Evolutionary conservation across 2,888 invertebrate species (phyloP), one percentile per base, ranked within the genome.

Genomic region (Amphipyra berbera): DNA sequence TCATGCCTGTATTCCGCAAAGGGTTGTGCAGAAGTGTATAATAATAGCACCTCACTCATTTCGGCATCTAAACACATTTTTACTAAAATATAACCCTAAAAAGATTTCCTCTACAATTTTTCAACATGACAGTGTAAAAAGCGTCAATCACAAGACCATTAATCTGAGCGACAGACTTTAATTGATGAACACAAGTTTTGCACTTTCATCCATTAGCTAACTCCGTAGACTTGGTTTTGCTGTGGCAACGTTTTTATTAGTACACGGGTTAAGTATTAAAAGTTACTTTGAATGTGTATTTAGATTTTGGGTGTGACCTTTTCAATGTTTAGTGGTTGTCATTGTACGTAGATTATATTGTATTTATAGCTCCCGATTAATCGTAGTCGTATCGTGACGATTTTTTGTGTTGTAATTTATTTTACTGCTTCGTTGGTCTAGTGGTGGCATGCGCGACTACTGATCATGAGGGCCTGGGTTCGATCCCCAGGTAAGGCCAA

Each of bases 171-270:
- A 56, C 58, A 41, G 64, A 62, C 61, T 57, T 49, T 53, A 71
- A 74, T 74, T 71, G 42, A 74, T 75, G 71, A 61, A 57, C 46
- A 5, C 37, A 56, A 65, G 58, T 72, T 68, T 59, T 61, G 63
- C 69, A 50, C 38, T 60, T 60, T 64, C 73, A 66, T 64, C 73
- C 76, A 76, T 76, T 76, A 61, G 37, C 30, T 37, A 61, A 72
- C 57, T 58, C 33, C 21, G 42, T 12, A 48, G 38, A 49, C 68
- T 53, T 37, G 21, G 59, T 53, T 68, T 59, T 63, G 52, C 44
- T 45, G 37, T 21, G 13, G 13, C 6, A 56, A 45, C 35, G 47
- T 68, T 58, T 68, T 73, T 59, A 54, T 52, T 15, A 42, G 56
- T 66, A 73, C 68, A 62, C 7, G 61, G 42, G 42, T 55, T 61